Conservation (phyloP, 2,888 invertebrate genomes). For the Erebia epiphron region DNA sequence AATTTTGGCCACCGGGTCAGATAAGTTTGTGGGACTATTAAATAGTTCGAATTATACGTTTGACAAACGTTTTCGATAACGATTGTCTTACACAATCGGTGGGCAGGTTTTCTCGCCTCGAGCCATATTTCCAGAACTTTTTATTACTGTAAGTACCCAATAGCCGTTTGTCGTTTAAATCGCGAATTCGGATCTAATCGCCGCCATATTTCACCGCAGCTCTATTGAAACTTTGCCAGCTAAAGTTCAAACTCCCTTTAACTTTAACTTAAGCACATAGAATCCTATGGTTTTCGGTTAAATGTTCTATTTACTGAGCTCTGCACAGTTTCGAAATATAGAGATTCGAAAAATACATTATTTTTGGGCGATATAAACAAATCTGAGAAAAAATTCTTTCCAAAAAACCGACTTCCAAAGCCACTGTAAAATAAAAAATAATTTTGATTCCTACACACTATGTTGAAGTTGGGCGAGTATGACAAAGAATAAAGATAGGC, state of each 20-base stretch:
- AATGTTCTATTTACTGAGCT: background rate
- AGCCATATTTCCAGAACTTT: background rate
- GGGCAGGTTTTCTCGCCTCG: background rate
- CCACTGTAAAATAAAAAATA: too few species aligned
- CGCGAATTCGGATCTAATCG: conserved; percentile 29
- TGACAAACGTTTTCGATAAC: too few species aligned
- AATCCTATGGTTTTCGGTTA: conserved; percentile 11
- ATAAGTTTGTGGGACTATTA: too few species aligned
- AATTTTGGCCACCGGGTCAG: too few species aligned
- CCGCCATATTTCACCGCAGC: conserved; percentile 31
- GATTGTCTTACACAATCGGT: background rate
- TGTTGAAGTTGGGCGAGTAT: too few species aligned
- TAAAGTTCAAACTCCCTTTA: conserved; percentile 21
- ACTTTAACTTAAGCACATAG: conserved; percentile 12
- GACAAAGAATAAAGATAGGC: too few species aligned
- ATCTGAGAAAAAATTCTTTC: too few species aligned
- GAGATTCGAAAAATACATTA: background rate
- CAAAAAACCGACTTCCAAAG: too few species aligned
- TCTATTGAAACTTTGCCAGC: conserved; percentile 35
- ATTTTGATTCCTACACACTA: too few species aligned
- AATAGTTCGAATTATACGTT: background rate
- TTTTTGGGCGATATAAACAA: too few species aligned
- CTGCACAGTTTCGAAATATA: background rate
- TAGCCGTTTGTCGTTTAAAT: conserved; percentile 18
- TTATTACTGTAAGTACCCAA: conserved; percentile 12